phyloP scores from a whole-genome alignment of 2,797 vertebrate species.

The Florisuga fusca region DNA sequence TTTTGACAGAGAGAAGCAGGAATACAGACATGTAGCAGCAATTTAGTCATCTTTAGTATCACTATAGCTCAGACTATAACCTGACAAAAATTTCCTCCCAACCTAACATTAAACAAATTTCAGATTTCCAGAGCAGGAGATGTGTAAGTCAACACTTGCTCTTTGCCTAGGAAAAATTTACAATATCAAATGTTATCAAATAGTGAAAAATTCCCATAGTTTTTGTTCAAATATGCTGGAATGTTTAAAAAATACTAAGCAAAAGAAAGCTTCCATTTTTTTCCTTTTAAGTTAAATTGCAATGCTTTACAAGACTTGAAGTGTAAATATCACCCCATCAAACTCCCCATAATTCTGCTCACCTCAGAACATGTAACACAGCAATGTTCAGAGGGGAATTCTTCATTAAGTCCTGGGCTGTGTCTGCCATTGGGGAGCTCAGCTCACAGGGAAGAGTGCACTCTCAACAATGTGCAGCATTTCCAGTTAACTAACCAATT shows the following conservation, averaged over 20 bases:
- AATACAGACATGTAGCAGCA: not conserved
- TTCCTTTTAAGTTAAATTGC: not conserved
- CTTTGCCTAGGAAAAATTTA: not conserved
- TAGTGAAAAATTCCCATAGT: not conserved
- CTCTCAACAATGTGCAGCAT: not conserved
- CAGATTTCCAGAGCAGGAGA: not conserved
- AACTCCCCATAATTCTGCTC: not conserved
- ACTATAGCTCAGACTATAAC: not conserved
- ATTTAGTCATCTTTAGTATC: not conserved
- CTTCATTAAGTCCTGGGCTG: not conserved
- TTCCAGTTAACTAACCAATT: constrained; percentile 10
- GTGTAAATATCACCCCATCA: not conserved
- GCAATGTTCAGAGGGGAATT: not conserved
- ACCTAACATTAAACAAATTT: not conserved
- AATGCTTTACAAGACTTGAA: not conserved
- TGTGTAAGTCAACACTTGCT: not conserved
- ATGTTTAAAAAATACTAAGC: not conserved
- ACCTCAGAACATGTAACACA: not conserved
- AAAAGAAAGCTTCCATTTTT: not conserved
- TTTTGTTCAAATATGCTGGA: not conserved
- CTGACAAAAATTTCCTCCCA: not conserved
- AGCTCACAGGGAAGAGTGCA: not conserved
- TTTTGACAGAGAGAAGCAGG: not conserved
- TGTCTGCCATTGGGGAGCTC: not conserved
- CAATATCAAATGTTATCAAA: not conserved